Percentiles rank a stretch among this genome's conserved stretches.
Evolutionary conservation across 2,888 invertebrate species (phyloP).

Genomic region (Synergus japonicus): DNA sequence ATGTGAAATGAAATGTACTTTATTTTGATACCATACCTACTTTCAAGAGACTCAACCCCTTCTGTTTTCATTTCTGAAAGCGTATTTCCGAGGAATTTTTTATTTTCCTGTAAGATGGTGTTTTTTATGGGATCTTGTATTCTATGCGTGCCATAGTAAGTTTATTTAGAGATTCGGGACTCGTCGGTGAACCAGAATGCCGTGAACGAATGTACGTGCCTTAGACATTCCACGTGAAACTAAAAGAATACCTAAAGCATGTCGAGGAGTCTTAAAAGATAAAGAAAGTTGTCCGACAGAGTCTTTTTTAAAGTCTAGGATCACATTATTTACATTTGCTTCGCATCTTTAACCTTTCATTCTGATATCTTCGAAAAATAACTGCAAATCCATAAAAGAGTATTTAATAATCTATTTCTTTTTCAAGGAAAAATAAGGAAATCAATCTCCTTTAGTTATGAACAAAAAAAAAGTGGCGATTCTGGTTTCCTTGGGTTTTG

Average conservation of each 20-base stretch:
- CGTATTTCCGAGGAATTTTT: constrained; percentile 25
- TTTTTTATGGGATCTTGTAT: constrained; percentile 41
- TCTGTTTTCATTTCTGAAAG: constrained; percentile 4
- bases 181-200: constrained; percentile 46
- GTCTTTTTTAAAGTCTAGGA: neutral
- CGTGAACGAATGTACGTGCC: constrained; percentile 19
- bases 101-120: constrained; percentile 3
- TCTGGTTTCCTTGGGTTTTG: neutral
- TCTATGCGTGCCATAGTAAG: constrained; percentile 14
- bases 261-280: neutral
- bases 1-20: constrained; percentile 39
- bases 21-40: neutral
- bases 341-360: neutral
- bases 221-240: constrained; percentile 25
- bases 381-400: neutral
- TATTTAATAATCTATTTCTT: neutral
- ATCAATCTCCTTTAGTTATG: neutral
- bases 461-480: neutral
- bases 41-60: neutral
- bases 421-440: neutral
- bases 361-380: neutral
- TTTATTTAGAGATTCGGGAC: constrained; percentile 44
- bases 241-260: constrained; percentile 25
- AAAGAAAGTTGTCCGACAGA: constrained; percentile 7
- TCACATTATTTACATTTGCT: neutral